Conservation (phyloP, 2,797 vertebrate genomes). For the Coregonus suidteri region DNA sequence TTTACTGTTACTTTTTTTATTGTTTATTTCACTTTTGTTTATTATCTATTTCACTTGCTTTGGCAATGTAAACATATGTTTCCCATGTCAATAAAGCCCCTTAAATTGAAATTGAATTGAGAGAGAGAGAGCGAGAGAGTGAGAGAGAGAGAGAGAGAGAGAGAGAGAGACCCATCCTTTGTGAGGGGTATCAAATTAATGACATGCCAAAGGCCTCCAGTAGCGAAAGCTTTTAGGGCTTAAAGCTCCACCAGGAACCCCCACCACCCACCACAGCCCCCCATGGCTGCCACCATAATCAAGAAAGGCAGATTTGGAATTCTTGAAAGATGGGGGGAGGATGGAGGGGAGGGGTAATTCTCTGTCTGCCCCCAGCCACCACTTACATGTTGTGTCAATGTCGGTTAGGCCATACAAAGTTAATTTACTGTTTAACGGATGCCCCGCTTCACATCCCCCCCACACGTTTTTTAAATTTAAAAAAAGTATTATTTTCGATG, state of each 20-base stretch:
- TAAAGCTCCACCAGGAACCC: constrained; percentile 13
- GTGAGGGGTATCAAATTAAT: constrained; percentile 17
- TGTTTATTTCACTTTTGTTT: too few species aligned
- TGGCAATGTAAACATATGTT: too few species aligned
- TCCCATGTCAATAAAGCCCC: too few species aligned
- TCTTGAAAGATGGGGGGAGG: constrained; percentile 4
- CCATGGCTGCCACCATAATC: constrained; percentile 20
- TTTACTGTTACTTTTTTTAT: too few species aligned
- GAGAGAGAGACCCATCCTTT: neutral
- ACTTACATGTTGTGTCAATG: neutral
- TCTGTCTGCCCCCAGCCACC: neutral
- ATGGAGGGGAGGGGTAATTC: neutral
- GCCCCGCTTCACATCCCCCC: too few species aligned
- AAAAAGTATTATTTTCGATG: too few species aligned
- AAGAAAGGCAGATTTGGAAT: constrained; percentile 5
- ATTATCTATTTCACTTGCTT: too few species aligned
- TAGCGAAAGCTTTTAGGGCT: constrained; percentile 17
- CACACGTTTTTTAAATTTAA: too few species aligned
- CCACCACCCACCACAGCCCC: neutral
- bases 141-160: neutral
- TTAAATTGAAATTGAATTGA: neutral
- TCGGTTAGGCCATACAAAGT: neutral
- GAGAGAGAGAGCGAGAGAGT: neutral
- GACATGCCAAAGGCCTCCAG: constrained; percentile 12
- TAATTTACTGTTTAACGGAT: too few species aligned